phyloP scores from a whole-genome alignment of 2,113 vertebrate species.

The Aegithalos caudatus region DNA sequence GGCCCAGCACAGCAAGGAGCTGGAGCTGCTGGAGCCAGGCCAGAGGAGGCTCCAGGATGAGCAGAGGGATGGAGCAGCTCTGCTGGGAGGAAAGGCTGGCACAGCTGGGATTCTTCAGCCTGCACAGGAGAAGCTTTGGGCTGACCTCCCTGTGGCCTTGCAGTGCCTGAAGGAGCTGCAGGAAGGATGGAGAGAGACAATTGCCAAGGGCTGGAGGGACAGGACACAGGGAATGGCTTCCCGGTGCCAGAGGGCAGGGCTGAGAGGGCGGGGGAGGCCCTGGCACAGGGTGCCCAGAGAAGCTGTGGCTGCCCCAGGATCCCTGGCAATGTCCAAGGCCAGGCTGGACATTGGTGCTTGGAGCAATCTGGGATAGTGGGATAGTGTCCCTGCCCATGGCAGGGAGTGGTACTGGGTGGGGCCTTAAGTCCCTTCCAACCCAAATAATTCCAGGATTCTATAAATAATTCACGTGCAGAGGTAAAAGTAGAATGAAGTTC shows the following conservation, averaged over 20 bases:
- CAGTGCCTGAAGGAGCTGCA: no score
- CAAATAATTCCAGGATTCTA: background rate
- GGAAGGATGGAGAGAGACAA: no score
- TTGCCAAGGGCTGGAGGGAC: no score
- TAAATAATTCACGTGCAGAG: background rate
- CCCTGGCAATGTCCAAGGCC: background rate
- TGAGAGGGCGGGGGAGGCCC: background rate
- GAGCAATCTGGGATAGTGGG: background rate
- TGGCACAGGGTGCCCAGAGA: background rate
- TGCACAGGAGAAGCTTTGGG: background rate
- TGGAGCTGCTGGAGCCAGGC: background rate
- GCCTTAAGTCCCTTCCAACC: rapidly evolving
- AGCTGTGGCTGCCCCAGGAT: background rate
- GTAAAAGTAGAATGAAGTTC: background rate
- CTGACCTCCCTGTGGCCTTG: no score
- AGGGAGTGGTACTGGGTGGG: rapidly evolving
- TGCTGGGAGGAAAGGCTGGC: background rate
- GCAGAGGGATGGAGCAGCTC: background rate
- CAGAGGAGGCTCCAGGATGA: background rate
- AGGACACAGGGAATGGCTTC: background rate
- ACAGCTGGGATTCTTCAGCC: background rate
- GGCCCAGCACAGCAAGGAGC: background rate
- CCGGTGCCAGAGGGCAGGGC: background rate
- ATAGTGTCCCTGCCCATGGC: background rate
- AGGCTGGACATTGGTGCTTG: background rate